Percentiles rank a stretch among this genome's conserved stretches.
Conservation (phyloP, 2,797 vertebrate genomes). For the Rousettus madagascariensis region DNA sequence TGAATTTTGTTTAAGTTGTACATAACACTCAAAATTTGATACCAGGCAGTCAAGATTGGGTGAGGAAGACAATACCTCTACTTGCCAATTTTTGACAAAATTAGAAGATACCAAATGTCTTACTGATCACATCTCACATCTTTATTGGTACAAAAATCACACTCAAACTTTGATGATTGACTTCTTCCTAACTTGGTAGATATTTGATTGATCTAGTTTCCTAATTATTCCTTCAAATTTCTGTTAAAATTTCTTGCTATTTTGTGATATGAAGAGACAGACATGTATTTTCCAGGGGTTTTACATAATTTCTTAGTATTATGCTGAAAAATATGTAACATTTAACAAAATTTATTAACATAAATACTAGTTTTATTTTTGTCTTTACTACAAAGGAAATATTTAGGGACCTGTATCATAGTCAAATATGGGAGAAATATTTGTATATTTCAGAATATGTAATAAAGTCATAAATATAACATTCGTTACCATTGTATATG, state of each 20-base stretch:
- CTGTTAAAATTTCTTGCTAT: background rate
- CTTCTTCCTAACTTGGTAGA: background rate
- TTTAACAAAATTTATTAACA: slow-evolving; percentile 19
- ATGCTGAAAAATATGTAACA: slow-evolving; percentile 6
- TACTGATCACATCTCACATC: background rate
- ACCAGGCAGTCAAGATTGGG: background rate
- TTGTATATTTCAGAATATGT: slow-evolving; percentile 19
- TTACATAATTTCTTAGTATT: background rate
- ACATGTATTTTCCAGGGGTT: background rate
- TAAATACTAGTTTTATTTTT: slow-evolving; percentile 39
- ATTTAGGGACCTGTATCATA: background rate
- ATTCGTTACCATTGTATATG: slow-evolving; percentile 13
- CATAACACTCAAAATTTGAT: background rate
- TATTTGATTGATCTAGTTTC: background rate
- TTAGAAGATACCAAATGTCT: background rate
- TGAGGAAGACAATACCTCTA: background rate
- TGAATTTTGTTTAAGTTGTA: background rate
- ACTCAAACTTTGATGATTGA: background rate
- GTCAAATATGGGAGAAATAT: slow-evolving; percentile 13
- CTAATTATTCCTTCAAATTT: background rate
- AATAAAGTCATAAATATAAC: background rate
- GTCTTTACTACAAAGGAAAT: background rate
- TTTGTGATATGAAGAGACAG: background rate
- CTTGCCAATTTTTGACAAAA: background rate
- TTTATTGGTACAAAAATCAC: background rate